Percentiles rank a stretch among this genome's conserved stretches.
Conservation (phyloP, 2,888 invertebrate genomes). For the Cephus nigrinus region DNA sequence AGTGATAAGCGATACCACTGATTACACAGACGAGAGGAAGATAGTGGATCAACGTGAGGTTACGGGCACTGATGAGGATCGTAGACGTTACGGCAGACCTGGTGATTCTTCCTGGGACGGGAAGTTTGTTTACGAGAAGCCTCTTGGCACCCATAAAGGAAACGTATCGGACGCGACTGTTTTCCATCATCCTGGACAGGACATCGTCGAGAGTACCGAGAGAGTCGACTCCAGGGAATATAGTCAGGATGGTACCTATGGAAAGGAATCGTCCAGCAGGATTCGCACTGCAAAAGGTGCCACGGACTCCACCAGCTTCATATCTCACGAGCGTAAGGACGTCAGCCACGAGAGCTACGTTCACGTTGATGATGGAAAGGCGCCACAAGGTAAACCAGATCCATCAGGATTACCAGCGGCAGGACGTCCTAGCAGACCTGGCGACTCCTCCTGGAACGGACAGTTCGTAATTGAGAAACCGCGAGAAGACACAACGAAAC, state of each 20-base stretch:
- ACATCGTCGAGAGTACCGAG: slow-evolving; percentile 27
- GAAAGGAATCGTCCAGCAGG: slow-evolving; percentile 33
- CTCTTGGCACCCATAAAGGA: slow-evolving; percentile 42
- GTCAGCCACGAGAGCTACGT: slow-evolving; percentile 16
- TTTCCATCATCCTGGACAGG: slow-evolving; percentile 14
- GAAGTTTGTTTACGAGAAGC: slow-evolving; percentile 70
- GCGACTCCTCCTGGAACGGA: slow-evolving; percentile 68
- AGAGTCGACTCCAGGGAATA: slow-evolving; percentile 38
- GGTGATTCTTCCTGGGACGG: slow-evolving; percentile 69
- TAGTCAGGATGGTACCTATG: slow-evolving; percentile 33
- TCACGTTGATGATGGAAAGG: slow-evolving; percentile 23
- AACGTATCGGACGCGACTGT: slow-evolving; percentile 28
- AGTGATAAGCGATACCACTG: background rate
- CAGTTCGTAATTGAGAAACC: slow-evolving; percentile 65
- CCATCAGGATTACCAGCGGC: background rate
- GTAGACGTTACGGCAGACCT: slow-evolving; percentile 32
- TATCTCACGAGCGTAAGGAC: slow-evolving; percentile 32
- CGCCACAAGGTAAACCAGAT: background rate
- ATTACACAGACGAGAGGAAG: background rate
- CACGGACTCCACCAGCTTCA: slow-evolving; percentile 36
- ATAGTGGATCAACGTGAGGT: background rate
- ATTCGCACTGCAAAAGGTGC: slow-evolving; percentile 31
- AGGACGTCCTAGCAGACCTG: slow-evolving; percentile 47
- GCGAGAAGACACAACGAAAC: slow-evolving; percentile 26
- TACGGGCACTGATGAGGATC: background rate